phyloP scores from a whole-genome alignment of 2,888 invertebrate genomes.

The Ischnura elegans region DNA sequence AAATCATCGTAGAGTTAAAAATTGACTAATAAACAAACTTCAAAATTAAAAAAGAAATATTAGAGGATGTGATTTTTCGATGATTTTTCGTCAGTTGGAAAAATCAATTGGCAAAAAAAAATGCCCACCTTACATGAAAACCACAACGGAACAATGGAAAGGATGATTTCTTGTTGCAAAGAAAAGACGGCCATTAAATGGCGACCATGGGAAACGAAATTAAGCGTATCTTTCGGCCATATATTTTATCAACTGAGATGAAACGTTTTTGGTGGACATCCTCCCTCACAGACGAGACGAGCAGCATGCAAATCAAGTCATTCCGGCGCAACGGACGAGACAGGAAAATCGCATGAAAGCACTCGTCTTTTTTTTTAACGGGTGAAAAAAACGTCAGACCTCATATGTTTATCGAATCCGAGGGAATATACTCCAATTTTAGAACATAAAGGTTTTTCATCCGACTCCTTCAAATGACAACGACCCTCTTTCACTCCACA shows the following conservation, averaged over 20 bases:
- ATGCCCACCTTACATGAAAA: too few species aligned
- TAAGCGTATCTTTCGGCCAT: background rate
- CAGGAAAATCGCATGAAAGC: background rate
- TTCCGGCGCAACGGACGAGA: background rate
- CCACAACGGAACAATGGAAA: background rate
- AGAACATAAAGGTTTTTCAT: background rate
- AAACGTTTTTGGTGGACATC: background rate
- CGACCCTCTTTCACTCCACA: background rate
- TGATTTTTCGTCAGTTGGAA: too few species aligned
- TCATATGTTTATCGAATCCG: background rate
- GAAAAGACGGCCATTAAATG: background rate
- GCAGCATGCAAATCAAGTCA: slow-evolving; percentile 26
- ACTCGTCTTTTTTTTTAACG: background rate
- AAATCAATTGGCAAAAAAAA: too few species aligned
- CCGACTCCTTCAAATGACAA: background rate
- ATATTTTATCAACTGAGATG: background rate
- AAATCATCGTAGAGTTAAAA: too few species aligned
- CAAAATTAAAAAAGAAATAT: too few species aligned
- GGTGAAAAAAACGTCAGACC: background rate
- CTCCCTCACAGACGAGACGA: background rate
- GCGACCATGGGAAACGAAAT: background rate
- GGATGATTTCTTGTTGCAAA: background rate
- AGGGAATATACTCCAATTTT: background rate
- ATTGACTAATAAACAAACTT: too few species aligned
- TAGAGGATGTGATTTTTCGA: too few species aligned